Percentiles rank a stretch among this genome's conserved stretches.
Conservation (phyloP, 2,888 invertebrate genomes). For the Margaritifera margaritifera region DNA sequence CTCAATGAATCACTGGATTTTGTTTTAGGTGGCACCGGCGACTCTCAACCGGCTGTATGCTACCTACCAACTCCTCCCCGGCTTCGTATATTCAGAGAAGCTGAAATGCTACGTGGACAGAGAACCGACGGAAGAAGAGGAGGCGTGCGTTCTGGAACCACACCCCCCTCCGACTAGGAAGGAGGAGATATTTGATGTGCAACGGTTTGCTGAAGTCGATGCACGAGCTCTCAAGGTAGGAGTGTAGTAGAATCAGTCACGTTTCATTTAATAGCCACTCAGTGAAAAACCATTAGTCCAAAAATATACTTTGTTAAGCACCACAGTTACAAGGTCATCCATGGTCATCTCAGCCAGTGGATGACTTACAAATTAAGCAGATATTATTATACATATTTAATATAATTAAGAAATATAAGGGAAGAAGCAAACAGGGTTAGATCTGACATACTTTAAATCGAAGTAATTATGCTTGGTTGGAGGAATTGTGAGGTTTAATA, state of each 20-base stretch:
- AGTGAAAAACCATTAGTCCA: no score
- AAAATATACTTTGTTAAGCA: no score
- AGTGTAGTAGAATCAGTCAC: neutral
- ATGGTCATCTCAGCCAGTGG: no score
- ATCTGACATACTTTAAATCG: neutral
- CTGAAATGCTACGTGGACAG: constrained; percentile 46
- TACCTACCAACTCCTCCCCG: constrained; percentile 41
- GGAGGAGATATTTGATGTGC: constrained; percentile 33
- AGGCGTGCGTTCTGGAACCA: constrained; percentile 31
- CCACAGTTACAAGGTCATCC: no score
- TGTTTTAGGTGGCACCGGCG: constrained; percentile 36
- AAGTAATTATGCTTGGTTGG: neutral
- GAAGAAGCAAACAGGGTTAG: neutral
- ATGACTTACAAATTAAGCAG: no score
- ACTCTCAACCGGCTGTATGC: constrained; percentile 39
- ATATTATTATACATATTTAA: no score
- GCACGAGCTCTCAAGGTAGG: constrained; percentile 41
- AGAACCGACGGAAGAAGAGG: constrained; percentile 25
- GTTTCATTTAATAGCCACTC: no score
- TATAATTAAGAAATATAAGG: no score
- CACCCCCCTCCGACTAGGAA: constrained; percentile 39
- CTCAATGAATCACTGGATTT: no score
- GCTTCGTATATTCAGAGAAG: constrained; percentile 34
- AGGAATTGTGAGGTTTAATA: neutral
- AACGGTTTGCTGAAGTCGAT: constrained; percentile 33